Conservation (phyloP, 2,113 vertebrate species). For the Sula dactylatra region DNA sequence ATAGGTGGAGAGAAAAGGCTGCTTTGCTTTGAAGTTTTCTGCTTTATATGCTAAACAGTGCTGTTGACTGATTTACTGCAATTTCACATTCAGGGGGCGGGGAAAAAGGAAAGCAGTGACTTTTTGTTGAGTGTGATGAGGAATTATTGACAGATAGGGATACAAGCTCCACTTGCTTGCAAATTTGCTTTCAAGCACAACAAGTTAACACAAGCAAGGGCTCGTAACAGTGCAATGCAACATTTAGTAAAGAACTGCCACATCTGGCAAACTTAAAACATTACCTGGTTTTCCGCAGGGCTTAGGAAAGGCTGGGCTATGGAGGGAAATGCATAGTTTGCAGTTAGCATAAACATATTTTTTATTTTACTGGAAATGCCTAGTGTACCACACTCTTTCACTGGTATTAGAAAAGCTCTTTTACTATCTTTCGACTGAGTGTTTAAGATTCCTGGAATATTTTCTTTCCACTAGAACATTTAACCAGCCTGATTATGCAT, state of each 20-base stretch:
- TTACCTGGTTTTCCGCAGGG: conserved; percentile 1
- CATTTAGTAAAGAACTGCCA: background rate
- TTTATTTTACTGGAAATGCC: background rate
- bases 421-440: background rate
- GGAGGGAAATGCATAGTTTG: background rate
- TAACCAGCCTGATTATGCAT: background rate
- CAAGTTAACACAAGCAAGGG: conserved; percentile 9
- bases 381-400: background rate
- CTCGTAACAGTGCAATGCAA: background rate
- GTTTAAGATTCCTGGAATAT: conserved; percentile 66
- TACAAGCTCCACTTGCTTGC: conserved; percentile 18
- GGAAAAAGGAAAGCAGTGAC: background rate
- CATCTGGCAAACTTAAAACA: conserved; percentile 22
- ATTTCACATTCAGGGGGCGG: background rate
- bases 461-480: conserved; percentile 42
- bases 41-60: conserved; percentile 44
- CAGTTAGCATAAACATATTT: background rate
- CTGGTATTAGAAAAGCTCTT: background rate
- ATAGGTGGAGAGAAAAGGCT: conserved; percentile 23
- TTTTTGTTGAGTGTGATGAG: conserved; percentile 27
- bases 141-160: conserved; percentile 36
- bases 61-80: conserved; percentile 52
- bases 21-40: conserved; percentile 6
- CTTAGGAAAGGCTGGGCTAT: background rate
- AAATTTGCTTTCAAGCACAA: conserved; percentile 25